Base-by-base conservation (phyloP, 2,888 invertebrate species). In the Periphyllus acericola region DNA sequence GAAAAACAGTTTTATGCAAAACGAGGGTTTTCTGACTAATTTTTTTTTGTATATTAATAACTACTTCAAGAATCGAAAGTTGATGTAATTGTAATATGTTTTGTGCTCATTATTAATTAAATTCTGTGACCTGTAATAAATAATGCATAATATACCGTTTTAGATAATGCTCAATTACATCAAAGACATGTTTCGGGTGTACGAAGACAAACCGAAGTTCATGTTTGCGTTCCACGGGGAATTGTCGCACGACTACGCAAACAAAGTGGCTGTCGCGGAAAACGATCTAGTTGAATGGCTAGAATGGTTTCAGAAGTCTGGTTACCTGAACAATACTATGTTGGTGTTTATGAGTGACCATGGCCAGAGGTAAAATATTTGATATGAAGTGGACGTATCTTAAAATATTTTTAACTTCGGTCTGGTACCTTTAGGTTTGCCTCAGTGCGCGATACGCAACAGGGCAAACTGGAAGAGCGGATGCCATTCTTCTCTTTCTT, bases 341-440 rank as follows among this genome's bases (percentile, higher is more conserved):
- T 92, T 99, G 0, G 94, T 98, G 86, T 91, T 98, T 5, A 97
- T 98, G 97, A 96, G 97, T 8, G 98, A 99, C 92, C 98, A 99
- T 91, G 98, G 98, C 0, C 95, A 96, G 89, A 95, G 96, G 95
- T 96, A 90, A 71, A 29, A 71, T 14, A 8, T 32, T 29, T 9
- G 14, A 68, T 68, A 21, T 6, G 68, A n/a, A 2, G 32, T 46
- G 1, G 46, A 14, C 46, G 60, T n/a, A 9, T 66, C 9, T n/a
- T n/a, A n/a, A n/a, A n/a, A 46, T 14, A 46, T 11, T 46, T 46
- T 14, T 46, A 14, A 71, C 17, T 32, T 36, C 17, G 25, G 3
- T 60, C 4, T 66, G 14, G 46, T 76, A 3, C 4, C 34, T 25
- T 36, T 90, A 95, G 98, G 91, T 98, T 96, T 92, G 95, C 96